Evolutionary conservation across 1,140 invertebrate genomes (phyloP), one percentile per base, ranked within the genome.

Genomic region (Tetramorium simillimum): DNA sequence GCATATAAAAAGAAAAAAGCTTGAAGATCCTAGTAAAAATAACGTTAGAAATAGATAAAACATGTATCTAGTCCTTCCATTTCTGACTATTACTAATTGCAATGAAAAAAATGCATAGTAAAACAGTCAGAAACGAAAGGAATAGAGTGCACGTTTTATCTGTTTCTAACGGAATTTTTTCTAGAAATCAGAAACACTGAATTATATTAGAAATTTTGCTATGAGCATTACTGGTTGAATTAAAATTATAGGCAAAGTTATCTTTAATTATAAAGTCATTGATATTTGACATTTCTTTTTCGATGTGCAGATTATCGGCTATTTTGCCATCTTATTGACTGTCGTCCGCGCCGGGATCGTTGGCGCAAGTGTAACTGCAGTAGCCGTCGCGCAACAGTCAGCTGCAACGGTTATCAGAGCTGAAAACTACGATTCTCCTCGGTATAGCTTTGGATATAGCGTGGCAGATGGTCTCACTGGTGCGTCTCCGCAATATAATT

Each of bases 361-460:
- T 69, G 91, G 88, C 0, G 63, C 40, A 7, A 56, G 85, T 77
- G 88, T 90, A 75, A 88, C 93, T 12, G 91, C 91, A 60, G 90
- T 93, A 78, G 91, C 92, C 49, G 90, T 91, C 88, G 95, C 92
- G 46, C 86, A 91, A 21, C 81, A 85, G 14, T 51, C 86, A 67
- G 10, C 85, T 21, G 67, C 94, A 33, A 91, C 94, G 21, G 88
- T 95, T 46, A 91, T 95, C 72, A 92, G 88, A 80, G 86, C 96
- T 0, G 96, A 97, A 92, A 96, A 96, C 28, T 96, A 96, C 87
- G 97, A 97, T 94, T 96, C 97, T 94, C 97, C 97, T 3, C 96
- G 96, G 60, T 97, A 97, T 93, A 96, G 96, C 92, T 97, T 96
- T 95, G 96, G 96, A 28, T 98, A 97, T 94, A 96, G 96, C 53